Evolutionary conservation across 2,888 invertebrate genomes (phyloP).

Genomic region (Tenthredo mesomela): DNA sequence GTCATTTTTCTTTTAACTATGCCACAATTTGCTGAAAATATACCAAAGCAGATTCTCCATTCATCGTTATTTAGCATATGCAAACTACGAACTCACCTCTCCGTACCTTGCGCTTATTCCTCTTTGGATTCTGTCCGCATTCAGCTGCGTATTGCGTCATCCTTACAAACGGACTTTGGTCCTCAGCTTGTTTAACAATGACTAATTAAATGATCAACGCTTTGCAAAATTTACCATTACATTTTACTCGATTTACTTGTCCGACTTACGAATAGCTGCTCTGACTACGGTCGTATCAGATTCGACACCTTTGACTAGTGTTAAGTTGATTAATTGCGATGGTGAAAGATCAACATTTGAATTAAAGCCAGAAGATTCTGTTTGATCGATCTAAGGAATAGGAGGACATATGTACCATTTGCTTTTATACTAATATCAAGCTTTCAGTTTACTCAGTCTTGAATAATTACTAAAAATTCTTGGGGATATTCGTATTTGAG

Average conservation of each 20-base stretch:
- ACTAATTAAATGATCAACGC: neutral
- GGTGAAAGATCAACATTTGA: constrained; percentile 35
- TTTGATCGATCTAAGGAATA: neutral
- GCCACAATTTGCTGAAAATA: neutral
- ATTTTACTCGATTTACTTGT: neutral
- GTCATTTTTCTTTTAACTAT: neutral
- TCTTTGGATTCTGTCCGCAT: neutral
- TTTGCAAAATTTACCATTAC: neutral
- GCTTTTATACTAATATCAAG: neutral
- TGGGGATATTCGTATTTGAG: constrained; percentile 58
- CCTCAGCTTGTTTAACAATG: constrained; percentile 2
- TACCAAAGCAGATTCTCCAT: neutral
- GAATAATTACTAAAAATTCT: constrained; percentile 54
- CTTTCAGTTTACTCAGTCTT: neutral
- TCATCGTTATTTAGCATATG: neutral
- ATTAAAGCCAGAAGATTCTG: neutral
- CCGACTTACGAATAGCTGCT: constrained; percentile 15
- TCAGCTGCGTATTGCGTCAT: neutral
- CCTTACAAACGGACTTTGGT: constrained; percentile 37
- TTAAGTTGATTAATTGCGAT: constrained; percentile 34
- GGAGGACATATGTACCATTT: neutral
- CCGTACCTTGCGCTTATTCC: neutral
- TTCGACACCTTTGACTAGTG: constrained; percentile 8
- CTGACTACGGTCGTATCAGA: constrained; percentile 17
- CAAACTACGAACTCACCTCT: neutral